phyloP scores from a whole-genome alignment of 1,140 invertebrate species.

The Aplysia californica region DNA sequence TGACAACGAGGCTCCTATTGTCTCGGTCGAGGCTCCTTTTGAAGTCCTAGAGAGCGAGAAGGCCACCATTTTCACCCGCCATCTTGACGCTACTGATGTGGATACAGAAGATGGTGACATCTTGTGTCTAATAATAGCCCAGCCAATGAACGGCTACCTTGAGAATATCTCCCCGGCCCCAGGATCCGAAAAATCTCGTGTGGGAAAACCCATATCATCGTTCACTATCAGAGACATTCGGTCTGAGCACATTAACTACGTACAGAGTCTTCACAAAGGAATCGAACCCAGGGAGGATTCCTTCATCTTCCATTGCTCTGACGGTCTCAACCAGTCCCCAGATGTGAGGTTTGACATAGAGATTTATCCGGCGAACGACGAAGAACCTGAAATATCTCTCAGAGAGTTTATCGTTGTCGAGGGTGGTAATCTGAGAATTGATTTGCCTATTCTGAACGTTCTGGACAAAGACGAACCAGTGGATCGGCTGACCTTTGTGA shows the following conservation, averaged over 20 bases:
- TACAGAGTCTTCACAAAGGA: conserved; percentile 67
- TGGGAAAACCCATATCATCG: conserved; percentile 62
- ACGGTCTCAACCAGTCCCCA: conserved; percentile 63
- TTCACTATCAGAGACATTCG: conserved; percentile 62
- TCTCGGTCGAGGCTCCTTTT: conserved; percentile 46
- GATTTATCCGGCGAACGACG: conserved; percentile 68
- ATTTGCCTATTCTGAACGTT: conserved; percentile 66
- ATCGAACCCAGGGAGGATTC: conserved; percentile 64
- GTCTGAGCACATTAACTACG: conserved; percentile 62
- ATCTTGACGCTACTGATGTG: conserved; percentile 63
- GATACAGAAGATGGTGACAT: conserved; percentile 64
- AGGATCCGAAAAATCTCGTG: conserved; percentile 61
- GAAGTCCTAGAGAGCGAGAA: conserved; percentile 64
- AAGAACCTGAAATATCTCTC: conserved; percentile 65
- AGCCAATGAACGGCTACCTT: conserved; percentile 65
- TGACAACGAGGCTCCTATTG: conserved; percentile 59
- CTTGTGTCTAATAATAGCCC: conserved; percentile 62
- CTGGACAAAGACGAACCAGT: conserved; percentile 66
- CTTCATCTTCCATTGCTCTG: conserved; percentile 65
- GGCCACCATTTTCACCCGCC: conserved; percentile 49
- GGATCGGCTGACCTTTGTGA: conserved; percentile 60
- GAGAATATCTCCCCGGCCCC: conserved; percentile 62
- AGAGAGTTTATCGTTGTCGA: conserved; percentile 66
- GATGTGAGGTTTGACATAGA: conserved; percentile 48
- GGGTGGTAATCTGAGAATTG: conserved; percentile 66